phyloP scores from a whole-genome alignment of 1,140 invertebrate genomes.

The Aradophagus sp. region DNA sequence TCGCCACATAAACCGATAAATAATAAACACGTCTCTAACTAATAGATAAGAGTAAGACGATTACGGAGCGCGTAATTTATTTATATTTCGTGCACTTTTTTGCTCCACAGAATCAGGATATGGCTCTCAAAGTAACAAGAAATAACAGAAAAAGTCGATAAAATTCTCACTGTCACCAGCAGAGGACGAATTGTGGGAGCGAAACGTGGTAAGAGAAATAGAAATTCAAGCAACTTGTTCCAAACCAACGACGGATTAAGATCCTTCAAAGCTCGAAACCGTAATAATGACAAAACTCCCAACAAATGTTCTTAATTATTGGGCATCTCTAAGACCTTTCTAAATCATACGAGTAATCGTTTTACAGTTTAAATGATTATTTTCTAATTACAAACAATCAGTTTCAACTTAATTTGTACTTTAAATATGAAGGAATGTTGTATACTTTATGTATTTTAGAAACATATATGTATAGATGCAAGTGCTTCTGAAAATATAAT shows the following conservation, averaged over 20 bases:
- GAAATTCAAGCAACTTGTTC: constrained; percentile 43
- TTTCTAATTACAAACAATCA: too few species aligned
- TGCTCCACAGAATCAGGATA: constrained; percentile 24
- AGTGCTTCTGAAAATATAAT: too few species aligned
- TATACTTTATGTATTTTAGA: too few species aligned
- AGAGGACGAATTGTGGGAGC: constrained; percentile 32
- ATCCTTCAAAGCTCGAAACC: constrained; percentile 5
- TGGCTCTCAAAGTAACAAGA: constrained; percentile 32
- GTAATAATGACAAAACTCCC: constrained; percentile 19
- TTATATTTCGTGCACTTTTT: constrained; percentile 33
- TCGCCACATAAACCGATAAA: constrained; percentile 25
- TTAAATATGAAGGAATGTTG: too few species aligned
- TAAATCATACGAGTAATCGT: too few species aligned
- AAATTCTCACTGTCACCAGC: constrained; percentile 44
- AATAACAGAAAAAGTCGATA: constrained; percentile 49
- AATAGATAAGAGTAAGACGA: constrained; percentile 47
- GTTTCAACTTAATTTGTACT: background rate
- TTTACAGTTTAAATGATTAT: too few species aligned
- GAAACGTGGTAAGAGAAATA: constrained; percentile 44
- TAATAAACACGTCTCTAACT: constrained; percentile 32
- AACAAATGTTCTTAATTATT: constrained; percentile 17
- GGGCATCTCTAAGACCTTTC: background rate
- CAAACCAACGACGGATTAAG: constrained; percentile 27
- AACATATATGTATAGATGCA: too few species aligned
- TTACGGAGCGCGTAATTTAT: constrained; percentile 36